Percentiles rank a stretch among this genome's conserved stretches.
Evolutionary conservation across 2,888 invertebrate genomes (phyloP).

Genomic region (Isotomurus palustris): DNA sequence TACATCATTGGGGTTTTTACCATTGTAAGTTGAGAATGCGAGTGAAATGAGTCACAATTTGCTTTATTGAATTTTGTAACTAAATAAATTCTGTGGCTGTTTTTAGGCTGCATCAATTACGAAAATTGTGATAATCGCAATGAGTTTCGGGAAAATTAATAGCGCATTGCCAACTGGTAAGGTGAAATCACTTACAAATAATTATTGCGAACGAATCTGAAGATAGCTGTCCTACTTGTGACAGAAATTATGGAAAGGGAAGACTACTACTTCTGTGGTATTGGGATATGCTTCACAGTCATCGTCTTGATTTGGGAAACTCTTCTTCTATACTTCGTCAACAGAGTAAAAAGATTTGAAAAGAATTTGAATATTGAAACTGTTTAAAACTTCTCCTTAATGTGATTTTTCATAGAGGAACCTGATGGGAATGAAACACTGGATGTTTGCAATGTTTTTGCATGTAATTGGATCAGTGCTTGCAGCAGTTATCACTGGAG

Average conservation of each 20-base stretch:
- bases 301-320: neutral
- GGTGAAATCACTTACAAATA: too few relatives aligned
- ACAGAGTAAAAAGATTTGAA: neutral
- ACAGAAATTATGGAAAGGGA: neutral
- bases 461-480: slow-evolving; percentile 9
- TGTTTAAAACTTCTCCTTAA: neutral
- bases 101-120: neutral
- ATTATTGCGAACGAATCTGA: too few relatives aligned
- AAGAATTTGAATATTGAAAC: neutral
- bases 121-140: slow-evolving; percentile 1
- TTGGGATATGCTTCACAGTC: neutral
- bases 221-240: too few relatives aligned
- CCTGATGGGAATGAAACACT: slow-evolving; percentile 19
- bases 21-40: slow-evolving; percentile 11
- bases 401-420: too few relatives aligned
- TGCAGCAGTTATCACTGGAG: slow-evolving; percentile 13
- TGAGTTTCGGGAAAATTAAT: too few relatives aligned
- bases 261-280: slow-evolving; percentile 1
- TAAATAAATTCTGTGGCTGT: neutral
- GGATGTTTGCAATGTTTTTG: slow-evolving; percentile 21
- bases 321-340: neutral
- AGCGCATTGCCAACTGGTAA: too few relatives aligned
- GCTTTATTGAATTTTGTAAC: neutral
- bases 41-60: neutral
- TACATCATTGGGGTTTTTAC: slow-evolving; percentile 13